phyloP scores from a whole-genome alignment of 2,888 invertebrate species.

The Hemaris fuciformis region DNA sequence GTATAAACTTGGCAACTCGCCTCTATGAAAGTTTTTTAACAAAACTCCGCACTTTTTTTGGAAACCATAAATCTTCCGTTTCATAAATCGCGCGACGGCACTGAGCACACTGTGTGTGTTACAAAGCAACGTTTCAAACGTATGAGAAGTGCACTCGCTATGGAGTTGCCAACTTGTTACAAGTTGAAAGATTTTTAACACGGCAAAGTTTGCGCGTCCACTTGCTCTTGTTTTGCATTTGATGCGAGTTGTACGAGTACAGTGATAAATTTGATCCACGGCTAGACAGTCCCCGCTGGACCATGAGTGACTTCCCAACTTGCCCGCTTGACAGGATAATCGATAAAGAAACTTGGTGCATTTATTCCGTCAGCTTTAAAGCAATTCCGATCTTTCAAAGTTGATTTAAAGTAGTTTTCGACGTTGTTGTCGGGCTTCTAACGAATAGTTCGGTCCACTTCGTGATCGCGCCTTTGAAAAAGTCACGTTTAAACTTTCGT shows the following conservation, averaged over 20 bases:
- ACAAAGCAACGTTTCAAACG: not conserved
- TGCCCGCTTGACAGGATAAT: constrained; percentile 31
- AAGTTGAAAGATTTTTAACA: constrained; percentile 15
- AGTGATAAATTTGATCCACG: constrained; percentile 37
- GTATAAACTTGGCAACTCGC: not conserved
- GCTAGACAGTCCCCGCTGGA: constrained; percentile 24
- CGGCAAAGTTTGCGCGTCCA: not conserved
- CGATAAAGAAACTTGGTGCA: constrained; percentile 37
- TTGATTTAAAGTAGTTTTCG: constrained; percentile 24
- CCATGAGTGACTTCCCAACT: constrained; percentile 33
- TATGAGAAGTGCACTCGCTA: not conserved
- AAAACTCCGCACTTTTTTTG: not conserved
- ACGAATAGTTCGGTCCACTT: not conserved
- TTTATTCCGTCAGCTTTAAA: constrained; percentile 26
- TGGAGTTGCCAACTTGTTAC: constrained; percentile 9
- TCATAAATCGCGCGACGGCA: not conserved
- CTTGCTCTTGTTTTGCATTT: constrained; percentile 37
- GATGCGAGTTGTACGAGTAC: constrained; percentile 36
- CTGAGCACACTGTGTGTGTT: not conserved
- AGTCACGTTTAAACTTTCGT: not conserved
- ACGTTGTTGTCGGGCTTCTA: not conserved
- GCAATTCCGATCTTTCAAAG: constrained; percentile 28
- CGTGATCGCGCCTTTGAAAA: not conserved
- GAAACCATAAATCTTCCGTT: not conserved
- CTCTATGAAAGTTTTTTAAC: not conserved